These are phyloP conservation scores for Callithrix jacchus DNA, from an alignment of 2,113 vertebrate genomes.

Conservation along the genomic window DNA sequence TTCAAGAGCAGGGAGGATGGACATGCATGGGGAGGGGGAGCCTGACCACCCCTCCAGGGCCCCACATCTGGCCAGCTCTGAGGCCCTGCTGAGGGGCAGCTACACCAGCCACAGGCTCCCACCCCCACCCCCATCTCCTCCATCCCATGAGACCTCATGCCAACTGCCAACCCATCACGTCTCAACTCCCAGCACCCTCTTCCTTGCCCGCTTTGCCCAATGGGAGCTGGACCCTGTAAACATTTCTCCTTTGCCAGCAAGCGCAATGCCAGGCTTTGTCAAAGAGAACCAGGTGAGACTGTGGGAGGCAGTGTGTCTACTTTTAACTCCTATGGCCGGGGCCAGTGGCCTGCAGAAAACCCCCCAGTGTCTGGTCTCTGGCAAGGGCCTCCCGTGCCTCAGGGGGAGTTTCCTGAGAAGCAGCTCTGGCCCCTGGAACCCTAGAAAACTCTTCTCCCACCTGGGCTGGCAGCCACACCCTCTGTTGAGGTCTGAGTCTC, in stretches of 20 bases:
- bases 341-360: neutral
- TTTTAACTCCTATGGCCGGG: neutral
- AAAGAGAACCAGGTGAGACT: neutral
- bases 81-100: neutral
- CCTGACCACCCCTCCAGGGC: too few species aligned
- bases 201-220: too few species aligned
- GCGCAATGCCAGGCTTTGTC: neutral
- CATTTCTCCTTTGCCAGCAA: rapidly evolving
- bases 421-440: rapidly evolving
- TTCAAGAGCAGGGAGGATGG: neutral
- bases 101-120: too few species aligned
- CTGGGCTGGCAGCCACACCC: neutral
- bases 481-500: neutral
- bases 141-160: neutral
- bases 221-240: neutral
- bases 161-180: neutral
- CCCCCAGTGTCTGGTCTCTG: neutral
- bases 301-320: neutral
- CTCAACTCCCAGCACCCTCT: too few species aligned
- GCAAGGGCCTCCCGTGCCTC: neutral
- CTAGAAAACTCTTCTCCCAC: neutral
- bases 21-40: too few species aligned
- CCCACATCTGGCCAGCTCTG: neutral
- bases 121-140: neutral
- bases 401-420: neutral